Evolutionary conservation across 2,888 invertebrate genomes (phyloP), one percentile per base, ranked within the genome.

Genomic region (Synergus japonicus): DNA sequence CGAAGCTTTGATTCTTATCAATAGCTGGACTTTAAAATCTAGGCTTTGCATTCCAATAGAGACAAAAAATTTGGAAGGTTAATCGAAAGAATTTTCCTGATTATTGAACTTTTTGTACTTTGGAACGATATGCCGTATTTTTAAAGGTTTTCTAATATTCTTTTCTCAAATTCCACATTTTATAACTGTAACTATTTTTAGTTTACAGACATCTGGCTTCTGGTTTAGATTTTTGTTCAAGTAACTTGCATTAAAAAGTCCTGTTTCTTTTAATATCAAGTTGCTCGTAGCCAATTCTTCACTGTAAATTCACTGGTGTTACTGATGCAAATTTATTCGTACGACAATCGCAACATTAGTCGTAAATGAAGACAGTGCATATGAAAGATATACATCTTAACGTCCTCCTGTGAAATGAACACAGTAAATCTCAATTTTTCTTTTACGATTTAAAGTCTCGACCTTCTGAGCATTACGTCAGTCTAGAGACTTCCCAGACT

Each of bases 391-490:
- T 5, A 69, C 15, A 69, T 22, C 69, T 29, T 13, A 49, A 69
- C 5, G 22, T 46, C 15, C 22, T 41, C 43, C 15, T 66, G 10
- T 66, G n/a, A 10, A 9, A 66, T n/a, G 43, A 66, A 66, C 41
- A 49, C 22, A 29, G 69, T 69, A 69, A 69, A 69, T 69, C 49
- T 69, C 22, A 46, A 46, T 69, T 69, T 69, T 69, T 69, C 22
- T 46, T 46, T 15, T 44, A 2, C 22, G 12, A 18, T 29, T 13
- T 46, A 15, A 46, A 29, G 46, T 49, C 29, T 46, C 49, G 22
- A 29, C n/a, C 18, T 22, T 69, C 12, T 12, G 60, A 60, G 60
- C 10, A 60, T 22, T 60, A 5, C 60, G 60, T 22, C 12, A 60
- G n/a, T 29, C 15, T 15, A 13, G 18, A 69, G 46, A 46, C 46